Evolutionary conservation across 2,113 vertebrate species (phyloP).

Genomic region (Girardinichthys multiradiatus): DNA sequence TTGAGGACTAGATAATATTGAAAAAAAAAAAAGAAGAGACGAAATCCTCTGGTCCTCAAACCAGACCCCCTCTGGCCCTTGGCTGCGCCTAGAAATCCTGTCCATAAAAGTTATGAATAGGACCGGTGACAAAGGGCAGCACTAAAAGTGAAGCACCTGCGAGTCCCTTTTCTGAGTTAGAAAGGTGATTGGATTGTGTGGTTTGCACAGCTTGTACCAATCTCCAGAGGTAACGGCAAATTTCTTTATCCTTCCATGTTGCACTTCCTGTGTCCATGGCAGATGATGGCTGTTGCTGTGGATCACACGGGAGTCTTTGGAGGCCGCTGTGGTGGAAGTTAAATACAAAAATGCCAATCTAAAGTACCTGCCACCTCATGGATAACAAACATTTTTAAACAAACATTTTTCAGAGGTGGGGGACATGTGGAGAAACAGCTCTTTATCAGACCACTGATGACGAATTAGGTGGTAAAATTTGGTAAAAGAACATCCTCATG

Average conservation of each 20-base stretch:
- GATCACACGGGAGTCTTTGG: background rate
- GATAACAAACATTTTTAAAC: slow-evolving; percentile 36
- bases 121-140: too few relatives aligned
- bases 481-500: too few relatives aligned
- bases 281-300: background rate
- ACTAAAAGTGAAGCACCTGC: background rate
- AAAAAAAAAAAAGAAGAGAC: too few relatives aligned
- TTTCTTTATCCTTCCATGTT: slow-evolving; percentile 55
- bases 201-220: slow-evolving; percentile 73
- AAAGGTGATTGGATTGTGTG: slow-evolving; percentile 66
- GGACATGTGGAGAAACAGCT: background rate
- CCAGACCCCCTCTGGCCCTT: too few relatives aligned
- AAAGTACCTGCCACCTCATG: background rate
- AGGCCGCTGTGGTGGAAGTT: background rate
- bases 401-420: slow-evolving; percentile 17
- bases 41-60: too few relatives aligned
- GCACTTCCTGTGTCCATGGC: slow-evolving; percentile 15
- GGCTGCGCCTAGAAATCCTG: too few relatives aligned
- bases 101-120: too few relatives aligned
- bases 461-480: background rate
- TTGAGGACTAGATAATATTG: too few relatives aligned
- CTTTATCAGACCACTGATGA: background rate
- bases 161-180: slow-evolving; percentile 22
- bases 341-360: slow-evolving; percentile 22
- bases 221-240: slow-evolving; percentile 76